Percentiles rank a stretch among this genome's conserved stretches.
phyloP scores from a whole-genome alignment of 2,888 invertebrate genomes.

The Drosophila bunnanda region DNA sequence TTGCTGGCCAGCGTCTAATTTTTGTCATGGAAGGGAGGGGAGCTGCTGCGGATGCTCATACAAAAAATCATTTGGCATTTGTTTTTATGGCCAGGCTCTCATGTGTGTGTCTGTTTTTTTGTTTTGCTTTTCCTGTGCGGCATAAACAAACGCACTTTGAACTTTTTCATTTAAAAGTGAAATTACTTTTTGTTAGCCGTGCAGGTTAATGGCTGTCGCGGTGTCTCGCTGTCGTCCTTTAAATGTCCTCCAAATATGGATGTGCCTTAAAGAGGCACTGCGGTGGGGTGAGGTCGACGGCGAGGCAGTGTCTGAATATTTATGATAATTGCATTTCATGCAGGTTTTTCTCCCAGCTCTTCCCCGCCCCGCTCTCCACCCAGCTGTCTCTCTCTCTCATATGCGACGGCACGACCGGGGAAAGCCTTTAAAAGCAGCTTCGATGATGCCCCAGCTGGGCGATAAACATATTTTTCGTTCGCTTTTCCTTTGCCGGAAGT shows the following conservation, averaged over 20 bases:
- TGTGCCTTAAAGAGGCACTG: constrained; percentile 31
- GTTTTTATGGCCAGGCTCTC: constrained; percentile 68
- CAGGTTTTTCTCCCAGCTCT: constrained; percentile 48
- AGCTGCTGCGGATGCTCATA: constrained; percentile 28
- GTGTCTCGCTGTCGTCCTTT: constrained; percentile 62
- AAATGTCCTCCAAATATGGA: constrained; percentile 71
- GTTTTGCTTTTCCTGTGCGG: constrained; percentile 25
- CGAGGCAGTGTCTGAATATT: constrained; percentile 66
- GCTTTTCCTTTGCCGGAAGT: constrained; percentile 34
- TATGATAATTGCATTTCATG: constrained; percentile 80
- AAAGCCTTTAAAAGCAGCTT: constrained; percentile 74
- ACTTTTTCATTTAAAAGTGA: constrained; percentile 80
- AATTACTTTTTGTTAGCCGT: constrained; percentile 71
- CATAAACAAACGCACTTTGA: constrained; percentile 77
- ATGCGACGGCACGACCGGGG: constrained; percentile 63
- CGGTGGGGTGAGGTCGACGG: constrained; percentile 1
- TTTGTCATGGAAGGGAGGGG: constrained; percentile 24
- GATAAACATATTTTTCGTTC: constrained; percentile 62
- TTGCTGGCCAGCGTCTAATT: constrained; percentile 67
- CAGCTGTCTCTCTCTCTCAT: constrained; percentile 37
- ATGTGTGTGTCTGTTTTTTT: constrained; percentile 35
- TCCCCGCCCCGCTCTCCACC: constrained; percentile 2
- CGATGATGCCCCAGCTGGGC: constrained; percentile 43
- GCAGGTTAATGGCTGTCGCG: constrained; percentile 64
- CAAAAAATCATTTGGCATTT: constrained; percentile 73